These are phyloP conservation scores for Danaus plexippus DNA, from an alignment of 1,140 invertebrate genomes.

Conservation along the genomic window DNA sequence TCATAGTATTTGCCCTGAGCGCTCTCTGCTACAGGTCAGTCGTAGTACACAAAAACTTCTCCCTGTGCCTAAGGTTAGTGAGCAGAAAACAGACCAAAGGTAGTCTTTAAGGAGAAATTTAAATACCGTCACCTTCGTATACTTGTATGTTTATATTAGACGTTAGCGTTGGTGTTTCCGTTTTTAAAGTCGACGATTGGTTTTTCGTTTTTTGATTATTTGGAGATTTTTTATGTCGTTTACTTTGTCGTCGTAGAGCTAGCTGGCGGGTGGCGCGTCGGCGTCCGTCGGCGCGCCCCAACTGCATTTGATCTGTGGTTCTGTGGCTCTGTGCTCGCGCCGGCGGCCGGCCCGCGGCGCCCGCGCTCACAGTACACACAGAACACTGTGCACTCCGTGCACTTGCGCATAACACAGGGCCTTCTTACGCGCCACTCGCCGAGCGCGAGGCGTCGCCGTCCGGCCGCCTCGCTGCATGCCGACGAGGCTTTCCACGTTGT, in stretches of 20 bases:
- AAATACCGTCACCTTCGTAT: constrained; percentile 69
- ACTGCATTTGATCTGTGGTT: constrained; percentile 71
- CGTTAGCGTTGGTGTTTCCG: constrained; percentile 68
- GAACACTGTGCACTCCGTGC: constrained; percentile 31
- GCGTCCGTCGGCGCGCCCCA: constrained; percentile 29
- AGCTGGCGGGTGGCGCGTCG: constrained; percentile 60
- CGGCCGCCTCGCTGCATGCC: constrained; percentile 65
- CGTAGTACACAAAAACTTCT: constrained; percentile 98
- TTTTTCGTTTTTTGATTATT: constrained; percentile 55
- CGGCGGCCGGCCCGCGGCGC: constrained; percentile 44
- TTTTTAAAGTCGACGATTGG: constrained; percentile 66
- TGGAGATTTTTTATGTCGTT: constrained; percentile 60
- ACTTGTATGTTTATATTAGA: constrained; percentile 69
- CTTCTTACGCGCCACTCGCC: constrained; percentile 23
- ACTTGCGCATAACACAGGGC: constrained; percentile 16
- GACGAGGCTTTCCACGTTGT: constrained; percentile 65
- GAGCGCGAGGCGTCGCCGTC: constrained; percentile 35
- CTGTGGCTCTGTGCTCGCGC: constrained; percentile 51
- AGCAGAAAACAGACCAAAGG: constrained; percentile 82
- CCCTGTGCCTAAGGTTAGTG: constrained; percentile 97
- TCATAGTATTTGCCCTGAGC: constrained; percentile 97
- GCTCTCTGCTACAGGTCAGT: constrained; percentile 99
- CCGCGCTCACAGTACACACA: constrained; percentile 22
- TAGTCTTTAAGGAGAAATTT: constrained; percentile 74
- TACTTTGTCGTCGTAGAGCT: constrained; percentile 66